Evolutionary conservation across 1,140 invertebrate genomes (phyloP).

Genomic region (Drosophila arizonae): DNA sequence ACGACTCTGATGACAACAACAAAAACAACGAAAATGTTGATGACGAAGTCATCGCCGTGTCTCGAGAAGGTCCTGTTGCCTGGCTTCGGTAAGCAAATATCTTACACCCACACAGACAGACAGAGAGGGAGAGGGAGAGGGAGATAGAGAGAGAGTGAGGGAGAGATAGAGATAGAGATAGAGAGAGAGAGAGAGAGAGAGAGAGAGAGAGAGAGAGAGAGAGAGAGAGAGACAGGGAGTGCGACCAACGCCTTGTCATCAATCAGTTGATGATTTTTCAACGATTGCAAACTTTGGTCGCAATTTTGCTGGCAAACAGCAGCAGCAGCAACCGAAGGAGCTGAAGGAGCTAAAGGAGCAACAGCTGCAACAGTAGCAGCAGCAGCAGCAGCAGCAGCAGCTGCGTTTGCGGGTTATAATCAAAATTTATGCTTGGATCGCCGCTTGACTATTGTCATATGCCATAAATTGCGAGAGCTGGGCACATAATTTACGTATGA

Average conservation of each 20-base stretch:
- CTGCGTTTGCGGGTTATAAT: constrained; percentile 53
- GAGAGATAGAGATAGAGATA: background rate
- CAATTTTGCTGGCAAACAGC: constrained; percentile 31
- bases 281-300: constrained; percentile 42
- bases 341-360: no score
- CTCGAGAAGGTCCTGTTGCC: constrained; percentile 53
- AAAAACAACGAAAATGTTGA: constrained; percentile 4
- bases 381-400: constrained; percentile 28
- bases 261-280: constrained; percentile 70
- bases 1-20: constrained; percentile 6
- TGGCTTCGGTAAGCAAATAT: constrained; percentile 60
- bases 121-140: background rate
- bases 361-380: no score
- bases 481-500: constrained; percentile 70
- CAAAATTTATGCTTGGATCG: constrained; percentile 71
- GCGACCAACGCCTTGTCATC: constrained; percentile 47
- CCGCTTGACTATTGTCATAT: constrained; percentile 58
- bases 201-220: no score
- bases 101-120: background rate
- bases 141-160: no score
- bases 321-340: background rate
- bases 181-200: no score
- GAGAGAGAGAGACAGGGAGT: no score
- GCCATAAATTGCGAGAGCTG: constrained; percentile 63
- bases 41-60: constrained; percentile 15